phyloP scores from a whole-genome alignment of 2,888 invertebrate species.

The Cabera pusaria region DNA sequence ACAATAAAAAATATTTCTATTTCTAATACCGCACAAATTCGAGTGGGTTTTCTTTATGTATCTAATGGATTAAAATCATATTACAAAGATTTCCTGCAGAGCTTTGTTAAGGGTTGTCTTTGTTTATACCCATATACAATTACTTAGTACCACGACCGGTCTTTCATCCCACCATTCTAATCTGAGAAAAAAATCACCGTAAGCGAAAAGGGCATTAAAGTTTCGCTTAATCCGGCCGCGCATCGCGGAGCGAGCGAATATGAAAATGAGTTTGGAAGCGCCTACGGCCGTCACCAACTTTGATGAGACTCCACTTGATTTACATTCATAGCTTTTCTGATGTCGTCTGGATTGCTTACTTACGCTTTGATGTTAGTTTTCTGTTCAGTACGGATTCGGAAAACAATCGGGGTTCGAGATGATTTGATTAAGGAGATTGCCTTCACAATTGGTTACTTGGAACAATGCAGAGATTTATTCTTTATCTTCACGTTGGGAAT shows the following conservation, averaged over 20 bases:
- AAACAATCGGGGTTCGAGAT: conserved; percentile 18
- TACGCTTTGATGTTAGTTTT: conserved; percentile 53
- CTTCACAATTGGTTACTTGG: conserved; percentile 8
- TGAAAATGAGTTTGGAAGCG: conserved; percentile 71
- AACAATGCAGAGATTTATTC: conserved; percentile 3
- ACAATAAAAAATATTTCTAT: no score
- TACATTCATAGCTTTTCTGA: conserved; percentile 74
- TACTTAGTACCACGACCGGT: no score
- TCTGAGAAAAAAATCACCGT: conserved; percentile 27
- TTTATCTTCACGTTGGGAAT: no score
- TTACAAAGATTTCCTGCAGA: no score
- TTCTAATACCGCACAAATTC: no score
- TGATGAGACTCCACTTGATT: conserved; percentile 71
- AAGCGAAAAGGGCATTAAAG: conserved; percentile 39
- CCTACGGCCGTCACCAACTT: conserved; percentile 60
- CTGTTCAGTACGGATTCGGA: conserved; percentile 26
- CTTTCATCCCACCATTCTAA: conserved; percentile 21
- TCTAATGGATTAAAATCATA: no score
- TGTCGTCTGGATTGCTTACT: conserved; percentile 58
- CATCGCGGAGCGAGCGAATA: conserved; percentile 43
- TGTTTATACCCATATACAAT: neutral
- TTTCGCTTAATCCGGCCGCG: conserved; percentile 44
- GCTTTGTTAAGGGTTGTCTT: conserved; percentile 1
- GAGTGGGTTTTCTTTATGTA: no score
- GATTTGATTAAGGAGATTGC: conserved; percentile 23